Conservation (phyloP, 2,888 invertebrate genomes). For the Zhengitettix transpicula region DNA sequence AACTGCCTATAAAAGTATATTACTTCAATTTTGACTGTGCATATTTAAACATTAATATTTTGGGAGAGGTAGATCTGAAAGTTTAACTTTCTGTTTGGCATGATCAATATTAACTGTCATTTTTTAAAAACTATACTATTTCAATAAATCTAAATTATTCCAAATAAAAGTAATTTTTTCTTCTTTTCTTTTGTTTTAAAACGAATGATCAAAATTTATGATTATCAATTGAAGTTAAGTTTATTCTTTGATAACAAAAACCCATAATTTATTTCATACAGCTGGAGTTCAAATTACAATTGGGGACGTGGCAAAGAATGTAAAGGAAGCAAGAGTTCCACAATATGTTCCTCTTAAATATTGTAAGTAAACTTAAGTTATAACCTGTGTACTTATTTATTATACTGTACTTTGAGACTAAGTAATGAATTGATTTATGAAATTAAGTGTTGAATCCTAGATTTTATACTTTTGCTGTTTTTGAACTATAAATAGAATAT, state of each 20-base stretch:
- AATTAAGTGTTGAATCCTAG: too few species aligned
- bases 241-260: background rate
- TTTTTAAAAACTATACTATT: too few species aligned
- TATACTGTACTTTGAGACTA: too few species aligned
- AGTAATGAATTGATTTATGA: too few species aligned
- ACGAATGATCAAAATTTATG: background rate
- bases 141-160: background rate
- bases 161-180: background rate
- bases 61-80: too few species aligned
- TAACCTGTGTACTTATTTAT: constrained; percentile 5
- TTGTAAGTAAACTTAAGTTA: constrained; percentile 36
- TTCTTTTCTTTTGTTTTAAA: background rate
- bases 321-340: constrained; percentile 44
- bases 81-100: too few species aligned
- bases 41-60: too few species aligned
- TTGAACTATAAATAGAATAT: too few species aligned
- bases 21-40: too few species aligned
- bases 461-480: too few species aligned
- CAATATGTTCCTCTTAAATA: constrained; percentile 76
- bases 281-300: constrained; percentile 36
- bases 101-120: too few species aligned
- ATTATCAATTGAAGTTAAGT: background rate
- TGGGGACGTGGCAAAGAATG: constrained; percentile 51
- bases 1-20: too few species aligned
- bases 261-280: background rate